Percentiles rank a stretch among this genome's conserved stretches.
phyloP scores from a whole-genome alignment of 2,888 invertebrate genomes.

The Plutella xylostella region DNA sequence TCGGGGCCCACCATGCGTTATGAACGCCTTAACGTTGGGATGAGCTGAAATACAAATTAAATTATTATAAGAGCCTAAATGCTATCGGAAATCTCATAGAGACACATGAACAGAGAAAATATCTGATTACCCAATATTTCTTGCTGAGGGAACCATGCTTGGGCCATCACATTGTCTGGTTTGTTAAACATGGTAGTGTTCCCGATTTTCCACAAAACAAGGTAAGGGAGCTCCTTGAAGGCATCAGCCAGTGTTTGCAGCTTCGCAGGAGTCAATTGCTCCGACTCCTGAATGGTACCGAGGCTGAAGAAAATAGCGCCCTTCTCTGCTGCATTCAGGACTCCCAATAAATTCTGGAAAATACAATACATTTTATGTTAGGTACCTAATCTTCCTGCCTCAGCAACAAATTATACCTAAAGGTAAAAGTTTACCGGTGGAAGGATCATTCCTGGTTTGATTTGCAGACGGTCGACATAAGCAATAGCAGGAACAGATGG shows the following conservation, averaged over 20 bases:
- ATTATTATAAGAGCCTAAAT: too few relatives aligned
- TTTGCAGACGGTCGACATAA: slow-evolving; percentile 51
- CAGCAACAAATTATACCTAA: neutral
- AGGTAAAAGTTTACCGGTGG: slow-evolving; percentile 33
- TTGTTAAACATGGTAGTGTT: slow-evolving; percentile 45
- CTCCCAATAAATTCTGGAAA: slow-evolving; percentile 40
- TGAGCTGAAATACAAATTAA: slow-evolving; percentile 33
- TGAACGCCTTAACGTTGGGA: slow-evolving; percentile 51
- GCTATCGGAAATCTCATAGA: neutral
- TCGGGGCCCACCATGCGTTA: slow-evolving; percentile 53
- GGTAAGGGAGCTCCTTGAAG: slow-evolving; percentile 57
- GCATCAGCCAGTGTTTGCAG: slow-evolving; percentile 48
- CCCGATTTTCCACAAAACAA: slow-evolving; percentile 66
- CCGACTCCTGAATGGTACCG: slow-evolving; percentile 58
- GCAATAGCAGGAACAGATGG: slow-evolving; percentile 45
- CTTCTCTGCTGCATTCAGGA: slow-evolving; percentile 47
- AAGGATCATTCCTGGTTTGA: slow-evolving; percentile 38
- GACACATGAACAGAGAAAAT: neutral
- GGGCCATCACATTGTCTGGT: slow-evolving; percentile 51
- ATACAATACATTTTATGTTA: neutral
- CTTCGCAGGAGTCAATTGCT: slow-evolving; percentile 41
- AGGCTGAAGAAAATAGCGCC: slow-evolving; percentile 63
- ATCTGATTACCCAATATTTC: slow-evolving; percentile 55
- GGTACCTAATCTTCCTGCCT: neutral
- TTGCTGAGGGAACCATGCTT: slow-evolving; percentile 68